Evolutionary conservation across 2,888 invertebrate genomes (phyloP).

Genomic region (Arctia plantaginis): DNA sequence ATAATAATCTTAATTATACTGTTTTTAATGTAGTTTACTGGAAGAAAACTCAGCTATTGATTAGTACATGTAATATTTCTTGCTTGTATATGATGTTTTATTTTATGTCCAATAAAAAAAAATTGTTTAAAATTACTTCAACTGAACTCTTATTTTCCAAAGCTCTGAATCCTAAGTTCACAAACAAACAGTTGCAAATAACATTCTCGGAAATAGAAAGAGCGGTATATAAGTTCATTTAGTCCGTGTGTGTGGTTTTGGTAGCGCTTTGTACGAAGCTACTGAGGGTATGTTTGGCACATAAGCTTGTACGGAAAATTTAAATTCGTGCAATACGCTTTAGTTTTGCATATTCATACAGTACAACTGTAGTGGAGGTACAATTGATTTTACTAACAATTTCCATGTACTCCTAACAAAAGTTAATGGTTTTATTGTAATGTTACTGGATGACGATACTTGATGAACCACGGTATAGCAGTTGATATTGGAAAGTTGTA

Average conservation of each 20-base stretch:
- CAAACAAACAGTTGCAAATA: slow-evolving; percentile 33
- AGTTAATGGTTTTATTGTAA: neutral
- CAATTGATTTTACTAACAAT: neutral
- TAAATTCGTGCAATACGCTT: slow-evolving; percentile 16
- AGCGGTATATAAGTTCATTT: slow-evolving; percentile 14
- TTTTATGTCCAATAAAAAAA: no score
- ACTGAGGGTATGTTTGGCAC: slow-evolving; percentile 29
- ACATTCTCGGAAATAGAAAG: slow-evolving; percentile 33
- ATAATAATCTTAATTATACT: no score
- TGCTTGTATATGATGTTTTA: no score
- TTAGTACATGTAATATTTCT: no score
- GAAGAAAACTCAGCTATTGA: no score
- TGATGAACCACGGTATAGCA: neutral
- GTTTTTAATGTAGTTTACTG: no score
- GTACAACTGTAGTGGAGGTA: neutral
- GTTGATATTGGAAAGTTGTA: neutral
- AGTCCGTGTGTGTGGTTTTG: slow-evolving; percentile 4
- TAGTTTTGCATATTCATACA: neutral
- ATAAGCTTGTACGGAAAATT: slow-evolving; percentile 16
- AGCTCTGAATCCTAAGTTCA: slow-evolving; percentile 2
- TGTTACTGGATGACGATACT: no score
- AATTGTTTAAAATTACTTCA: no score
- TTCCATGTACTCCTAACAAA: neutral
- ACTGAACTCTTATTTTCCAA: slow-evolving; percentile 9
- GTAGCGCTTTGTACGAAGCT: slow-evolving; percentile 18